Evolutionary conservation across 2,888 invertebrate species (phyloP), one percentile per base, ranked within the genome.

Genomic region (Dysmachus trigonus): DNA sequence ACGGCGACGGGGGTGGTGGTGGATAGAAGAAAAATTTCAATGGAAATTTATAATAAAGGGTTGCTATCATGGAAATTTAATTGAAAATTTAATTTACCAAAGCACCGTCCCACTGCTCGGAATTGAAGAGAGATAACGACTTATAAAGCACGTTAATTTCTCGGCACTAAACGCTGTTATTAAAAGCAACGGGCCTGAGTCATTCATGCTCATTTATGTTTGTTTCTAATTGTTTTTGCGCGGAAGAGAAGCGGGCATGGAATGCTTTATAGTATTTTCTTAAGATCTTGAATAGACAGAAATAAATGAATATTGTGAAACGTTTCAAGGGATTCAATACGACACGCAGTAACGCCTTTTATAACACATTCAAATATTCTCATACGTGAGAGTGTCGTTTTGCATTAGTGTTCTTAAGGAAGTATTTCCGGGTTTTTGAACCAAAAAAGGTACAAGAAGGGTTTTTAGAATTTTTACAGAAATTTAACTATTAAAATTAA

Each of bases 61-160:
- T 41, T 33, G 76, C n/a, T 18, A 41, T 27, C 73, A 79, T 47
- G 47, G 51, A 51, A 79, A 79, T 79, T 79, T 79, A 79, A 79
- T 79, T 79, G 79, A 79, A 79, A 79, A 79, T 79, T 79, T 79
- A 41, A 79, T 79, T 79, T 79, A 31, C 33, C 73, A 33, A 35
- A 73, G 73, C 73, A 22, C 22, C 62, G 22, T 22, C 27, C 62
- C 62, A 18, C 27, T 18, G 22, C 62, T 62, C 10, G 22, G 27
- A 62, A 62, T 62, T 62, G 62, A 62, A 62, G n/a, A 62, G 62
- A 62, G 62, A 62, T 62, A 62, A 62, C 62, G 62, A 62, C 62
- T 62, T 62, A 62, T 62, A 62, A 62, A 62, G 62, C 62, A 22
- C 62, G 62, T 62, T 62, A 62, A 62, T 62, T 62, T 62, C 62